Percentiles rank a stretch among this genome's conserved stretches.
Evolutionary conservation across 1,140 invertebrate species (phyloP).

Genomic region (Steinernema feltiae): DNA sequence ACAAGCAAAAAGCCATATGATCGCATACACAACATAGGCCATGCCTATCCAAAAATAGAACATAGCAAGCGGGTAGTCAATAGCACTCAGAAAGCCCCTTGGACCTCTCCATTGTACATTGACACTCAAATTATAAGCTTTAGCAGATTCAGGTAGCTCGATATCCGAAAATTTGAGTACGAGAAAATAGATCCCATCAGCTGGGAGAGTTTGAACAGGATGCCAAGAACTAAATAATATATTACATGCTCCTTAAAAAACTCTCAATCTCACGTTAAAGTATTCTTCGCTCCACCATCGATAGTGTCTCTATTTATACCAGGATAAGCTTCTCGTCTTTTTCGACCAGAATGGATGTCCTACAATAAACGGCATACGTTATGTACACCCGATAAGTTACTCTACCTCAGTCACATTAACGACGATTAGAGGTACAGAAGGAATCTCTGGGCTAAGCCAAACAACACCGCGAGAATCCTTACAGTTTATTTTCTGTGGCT

Average conservation of each 20-base stretch:
- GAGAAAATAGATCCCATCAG: constrained; percentile 53
- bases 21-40: constrained; percentile 74
- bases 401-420: constrained; percentile 41
- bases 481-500: constrained; percentile 45
- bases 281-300: constrained; percentile 49
- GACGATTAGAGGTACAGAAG: constrained; percentile 30
- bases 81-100: constrained; percentile 51
- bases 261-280: constrained; percentile 34
- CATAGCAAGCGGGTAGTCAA: constrained; percentile 58
- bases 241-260: constrained; percentile 33
- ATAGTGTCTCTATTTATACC: constrained; percentile 50
- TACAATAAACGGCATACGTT: too few species aligned
- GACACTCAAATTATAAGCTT: constrained; percentile 35
- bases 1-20: constrained; percentile 76
- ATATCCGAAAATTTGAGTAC: constrained; percentile 45
- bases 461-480: constrained; percentile 31
- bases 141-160: not conserved
- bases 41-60: constrained; percentile 86
- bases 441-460: constrained; percentile 36
- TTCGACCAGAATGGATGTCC: too few species aligned
- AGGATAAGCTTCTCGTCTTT: constrained; percentile 41
- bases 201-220: constrained; percentile 48
- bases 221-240: constrained; percentile 49
- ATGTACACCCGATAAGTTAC: too few species aligned
- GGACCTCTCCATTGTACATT: constrained; percentile 57